Conservation (phyloP, 2,888 invertebrate species). For the Hypomecis atomaria region DNA sequence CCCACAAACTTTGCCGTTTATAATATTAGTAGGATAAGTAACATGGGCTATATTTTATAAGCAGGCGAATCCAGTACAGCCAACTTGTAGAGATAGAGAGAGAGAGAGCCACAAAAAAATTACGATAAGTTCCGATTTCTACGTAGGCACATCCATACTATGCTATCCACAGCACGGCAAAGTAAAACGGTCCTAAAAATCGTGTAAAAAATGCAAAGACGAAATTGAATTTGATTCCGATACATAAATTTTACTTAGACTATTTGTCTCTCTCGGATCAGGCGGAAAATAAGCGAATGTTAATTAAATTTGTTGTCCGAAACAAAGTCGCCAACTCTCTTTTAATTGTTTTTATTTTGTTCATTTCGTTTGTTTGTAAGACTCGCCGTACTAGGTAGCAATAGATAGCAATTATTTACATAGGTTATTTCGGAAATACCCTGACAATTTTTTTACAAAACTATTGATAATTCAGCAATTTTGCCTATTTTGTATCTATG, state of each 20-base stretch:
- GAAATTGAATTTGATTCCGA: constrained; percentile 84
- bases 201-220: constrained; percentile 81
- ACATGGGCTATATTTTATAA: too few species aligned
- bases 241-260: constrained; percentile 84
- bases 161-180: constrained; percentile 56
- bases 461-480: too few species aligned
- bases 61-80: too few species aligned
- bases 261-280: constrained; percentile 81
- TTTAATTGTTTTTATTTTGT: constrained; percentile 71
- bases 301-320: constrained; percentile 79
- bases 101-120: too few species aligned
- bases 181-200: constrained; percentile 73
- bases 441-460: too few species aligned
- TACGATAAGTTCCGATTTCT: too few species aligned
- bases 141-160: constrained; percentile 57
- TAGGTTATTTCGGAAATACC: too few species aligned
- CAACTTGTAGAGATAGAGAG: too few species aligned
- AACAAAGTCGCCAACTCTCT: constrained; percentile 69
- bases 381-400: constrained; percentile 19
- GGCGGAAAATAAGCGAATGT: constrained; percentile 76
- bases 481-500: too few species aligned
- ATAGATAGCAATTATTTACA: background rate
- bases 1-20: too few species aligned
- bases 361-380: constrained; percentile 37
- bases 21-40: too few species aligned